Percentiles rank a stretch among this genome's conserved stretches.
Conservation (phyloP, 2,888 invertebrate species). For the Chrysodeixis includens region DNA sequence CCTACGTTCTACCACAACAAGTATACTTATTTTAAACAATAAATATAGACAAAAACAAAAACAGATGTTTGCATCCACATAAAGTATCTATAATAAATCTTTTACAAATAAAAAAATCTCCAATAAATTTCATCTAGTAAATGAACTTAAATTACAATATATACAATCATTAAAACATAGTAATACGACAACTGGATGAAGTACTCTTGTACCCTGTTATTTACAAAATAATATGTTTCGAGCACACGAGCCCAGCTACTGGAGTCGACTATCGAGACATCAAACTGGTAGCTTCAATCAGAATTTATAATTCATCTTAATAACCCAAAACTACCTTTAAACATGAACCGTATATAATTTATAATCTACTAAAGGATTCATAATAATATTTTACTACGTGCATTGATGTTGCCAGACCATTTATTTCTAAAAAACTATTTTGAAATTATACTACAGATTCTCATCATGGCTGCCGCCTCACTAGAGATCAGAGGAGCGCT, state of each 20-base stretch:
- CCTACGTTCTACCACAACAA: slow-evolving; percentile 43
- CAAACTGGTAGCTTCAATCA: slow-evolving; percentile 20
- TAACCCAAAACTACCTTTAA: slow-evolving; percentile 42
- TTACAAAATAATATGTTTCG: slow-evolving; percentile 60
- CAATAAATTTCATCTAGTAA: slow-evolving; percentile 67
- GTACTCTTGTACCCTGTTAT: slow-evolving; percentile 75
- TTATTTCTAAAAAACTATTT: slow-evolving; percentile 45
- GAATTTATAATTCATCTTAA: slow-evolving; percentile 30
- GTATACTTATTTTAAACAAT: slow-evolving; percentile 50
- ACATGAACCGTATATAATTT: slow-evolving; percentile 48
- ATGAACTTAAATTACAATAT: slow-evolving; percentile 75
- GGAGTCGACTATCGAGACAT: slow-evolving; percentile 21
- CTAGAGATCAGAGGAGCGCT: slow-evolving; percentile 36
- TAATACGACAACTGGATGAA: slow-evolving; percentile 76
- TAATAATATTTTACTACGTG: slow-evolving; percentile 59
- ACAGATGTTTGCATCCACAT: slow-evolving; percentile 57
- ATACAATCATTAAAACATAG: slow-evolving; percentile 77
- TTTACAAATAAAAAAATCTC: slow-evolving; percentile 72
- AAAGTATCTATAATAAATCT: slow-evolving; percentile 54
- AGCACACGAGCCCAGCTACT: slow-evolving; percentile 32
- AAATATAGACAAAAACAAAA: slow-evolving; percentile 59
- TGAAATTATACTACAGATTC: slow-evolving; percentile 37
- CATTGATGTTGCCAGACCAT: slow-evolving; percentile 61
- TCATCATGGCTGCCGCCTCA: slow-evolving; percentile 47
- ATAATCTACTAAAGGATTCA: slow-evolving; percentile 54